Evolutionary conservation across 2,113 vertebrate species (phyloP), one percentile per base, ranked within the genome.

Genomic region (Carettochelys insculpta): DNA sequence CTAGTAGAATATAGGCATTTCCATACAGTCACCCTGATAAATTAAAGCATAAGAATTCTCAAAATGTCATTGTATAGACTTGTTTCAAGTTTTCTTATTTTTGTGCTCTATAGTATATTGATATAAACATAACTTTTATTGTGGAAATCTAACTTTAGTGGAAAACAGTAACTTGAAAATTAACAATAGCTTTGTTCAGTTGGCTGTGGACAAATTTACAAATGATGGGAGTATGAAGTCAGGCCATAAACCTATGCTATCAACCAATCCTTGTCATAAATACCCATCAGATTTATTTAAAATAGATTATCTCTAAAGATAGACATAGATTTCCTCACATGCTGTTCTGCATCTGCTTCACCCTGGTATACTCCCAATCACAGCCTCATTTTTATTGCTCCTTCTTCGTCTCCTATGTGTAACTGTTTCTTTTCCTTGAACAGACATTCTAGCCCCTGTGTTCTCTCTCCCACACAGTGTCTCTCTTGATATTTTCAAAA

Each of bases 391-490:
- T 80, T 68, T 22, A 61, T 43, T 93, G 85, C 71, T 84, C 80
- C 88, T 85, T 85, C 65, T 87, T 6, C 1, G 12, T 34, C 17
- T 58, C 80, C 56, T 82, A 24, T 79, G 71, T 86, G 86, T 75
- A 86, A 17, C 50, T 78, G n/a, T 73, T 25, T 58, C 77, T 87
- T 20, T 31, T 51, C 75, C 17, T 53, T 83, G 80, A 82, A 83
- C 43, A 43, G 24, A 85, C 38, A 71, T 95, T 93, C 65, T 82
- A 75, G 83, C 92, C 90, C 87, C 87, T 87, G 83, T 11, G 43
- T 77, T 92, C 85, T 92, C 93, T 96, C 93, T 93, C 48, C 94
- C 94, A 86, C 93, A 94, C 87, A 79, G 94, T 95, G 92, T 16
- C 52, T 71, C 80, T 86, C 34, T n/a, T 82, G 78, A 19, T 19